Conservation (phyloP, 2,797 vertebrate species). For the Darevskia mixta region DNA sequence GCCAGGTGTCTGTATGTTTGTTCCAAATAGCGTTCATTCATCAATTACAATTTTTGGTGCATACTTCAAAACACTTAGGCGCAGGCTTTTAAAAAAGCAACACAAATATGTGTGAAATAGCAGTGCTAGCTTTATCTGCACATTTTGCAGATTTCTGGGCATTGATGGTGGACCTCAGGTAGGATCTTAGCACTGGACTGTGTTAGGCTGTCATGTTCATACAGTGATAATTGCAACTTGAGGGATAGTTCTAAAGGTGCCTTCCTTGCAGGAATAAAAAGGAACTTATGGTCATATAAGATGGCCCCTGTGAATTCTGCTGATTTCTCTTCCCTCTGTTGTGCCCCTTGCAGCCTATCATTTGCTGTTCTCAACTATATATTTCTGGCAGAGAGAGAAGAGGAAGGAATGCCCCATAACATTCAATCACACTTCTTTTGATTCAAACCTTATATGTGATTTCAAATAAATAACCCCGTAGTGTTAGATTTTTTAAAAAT, state of each 20-base stretch:
- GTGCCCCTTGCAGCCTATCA: neutral
- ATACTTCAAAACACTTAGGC: neutral
- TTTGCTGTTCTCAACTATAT: neutral
- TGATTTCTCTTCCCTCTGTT: neutral
- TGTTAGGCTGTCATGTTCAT: neutral
- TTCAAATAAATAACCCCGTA: neutral
- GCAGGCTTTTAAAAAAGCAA: too few species aligned
- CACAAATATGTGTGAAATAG: neutral
- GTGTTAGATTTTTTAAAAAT: neutral
- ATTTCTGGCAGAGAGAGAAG: neutral
- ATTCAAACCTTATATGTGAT: neutral
- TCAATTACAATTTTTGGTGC: neutral
- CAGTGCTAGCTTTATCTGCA: too few species aligned
- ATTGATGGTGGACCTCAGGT: too few species aligned
- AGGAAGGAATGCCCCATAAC: neutral
- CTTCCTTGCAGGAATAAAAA: neutral
- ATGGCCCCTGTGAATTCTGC: neutral
- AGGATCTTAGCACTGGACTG: too few species aligned
- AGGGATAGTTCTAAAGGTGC: neutral
- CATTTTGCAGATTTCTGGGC: too few species aligned
- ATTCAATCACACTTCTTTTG: neutral
- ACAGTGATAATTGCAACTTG: neutral
- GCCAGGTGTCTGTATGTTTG: neutral
- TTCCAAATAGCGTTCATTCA: neutral
- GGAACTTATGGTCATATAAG: neutral